phyloP scores from a whole-genome alignment of 2,888 invertebrate genomes.

The Spatulosminthurus flaviceps region DNA sequence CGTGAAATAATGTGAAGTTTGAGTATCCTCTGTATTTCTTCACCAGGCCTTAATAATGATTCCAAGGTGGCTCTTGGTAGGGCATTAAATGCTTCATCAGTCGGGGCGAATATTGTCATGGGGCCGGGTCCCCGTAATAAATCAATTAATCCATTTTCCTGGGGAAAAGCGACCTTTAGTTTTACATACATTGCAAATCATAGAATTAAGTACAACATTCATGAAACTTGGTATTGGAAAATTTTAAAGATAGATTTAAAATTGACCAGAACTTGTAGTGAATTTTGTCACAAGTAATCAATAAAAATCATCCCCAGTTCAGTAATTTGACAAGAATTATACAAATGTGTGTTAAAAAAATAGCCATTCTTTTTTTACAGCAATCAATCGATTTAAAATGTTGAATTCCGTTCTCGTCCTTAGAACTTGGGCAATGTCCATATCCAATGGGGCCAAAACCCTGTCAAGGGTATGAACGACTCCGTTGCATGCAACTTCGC shows the following conservation, averaged over 20 bases:
- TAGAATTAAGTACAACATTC: no score
- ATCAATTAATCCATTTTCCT: conserved; percentile 69
- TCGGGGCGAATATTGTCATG: conserved; percentile 72
- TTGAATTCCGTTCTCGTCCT: conserved; percentile 67
- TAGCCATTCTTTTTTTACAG: no score
- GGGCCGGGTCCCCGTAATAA: conserved; percentile 68
- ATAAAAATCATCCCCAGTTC: no score
- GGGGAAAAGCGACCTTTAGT: no score
- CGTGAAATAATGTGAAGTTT: conserved; percentile 71
- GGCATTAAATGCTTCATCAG: conserved; percentile 70
- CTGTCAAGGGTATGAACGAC: conserved; percentile 75
- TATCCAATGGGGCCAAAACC: conserved; percentile 70
- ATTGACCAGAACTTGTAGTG: no score
- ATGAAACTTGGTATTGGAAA: no score
- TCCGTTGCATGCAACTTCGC: conserved; percentile 75
- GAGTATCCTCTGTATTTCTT: conserved; percentile 68
- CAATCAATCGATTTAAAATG: conserved; percentile 67
- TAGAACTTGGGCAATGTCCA: conserved; percentile 69
- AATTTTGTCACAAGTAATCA: no score
- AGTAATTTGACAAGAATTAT: no score
- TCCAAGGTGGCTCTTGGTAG: conserved; percentile 68
- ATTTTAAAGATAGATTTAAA: no score
- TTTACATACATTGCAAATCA: no score
- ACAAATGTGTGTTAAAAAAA: no score
- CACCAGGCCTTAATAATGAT: conserved; percentile 68